Conservation (phyloP, 1,140 invertebrate species). For the Ostrea denselamellosa region DNA sequence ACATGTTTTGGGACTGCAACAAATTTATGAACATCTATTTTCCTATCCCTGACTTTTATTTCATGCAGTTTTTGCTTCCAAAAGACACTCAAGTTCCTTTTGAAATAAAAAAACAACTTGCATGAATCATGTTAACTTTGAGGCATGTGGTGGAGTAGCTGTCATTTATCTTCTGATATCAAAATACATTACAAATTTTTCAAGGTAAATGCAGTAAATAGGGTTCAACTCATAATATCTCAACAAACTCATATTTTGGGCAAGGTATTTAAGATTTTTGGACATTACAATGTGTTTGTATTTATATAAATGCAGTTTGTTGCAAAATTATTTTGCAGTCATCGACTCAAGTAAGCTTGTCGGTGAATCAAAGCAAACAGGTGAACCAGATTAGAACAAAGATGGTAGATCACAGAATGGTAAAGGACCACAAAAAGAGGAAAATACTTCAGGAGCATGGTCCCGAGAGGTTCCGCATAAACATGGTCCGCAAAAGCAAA, state of each 20-base stretch:
- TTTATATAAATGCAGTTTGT: not conserved
- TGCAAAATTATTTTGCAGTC: not conserved
- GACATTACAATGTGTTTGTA: not conserved
- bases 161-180: too few relatives aligned
- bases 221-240: not conserved
- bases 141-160: too few relatives aligned
- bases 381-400: not conserved
- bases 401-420: slow-evolving; percentile 33
- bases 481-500: slow-evolving; percentile 20
- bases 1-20: too few relatives aligned
- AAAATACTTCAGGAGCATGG: slow-evolving; percentile 42
- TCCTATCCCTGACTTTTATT: too few relatives aligned
- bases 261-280: not conserved
- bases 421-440: slow-evolving; percentile 15
- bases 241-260: not conserved
- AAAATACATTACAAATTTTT: too few relatives aligned
- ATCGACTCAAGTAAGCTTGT: not conserved
- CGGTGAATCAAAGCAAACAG: not conserved
- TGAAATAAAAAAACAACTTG: too few relatives aligned
- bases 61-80: too few relatives aligned
- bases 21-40: too few relatives aligned
- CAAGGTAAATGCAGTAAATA: too few relatives aligned
- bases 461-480: slow-evolving; percentile 30
- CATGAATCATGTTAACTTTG: too few relatives aligned
- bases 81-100: too few relatives aligned